Evolutionary conservation across 2,888 invertebrate species (phyloP).

Genomic region (Flexamia atlantica): DNA sequence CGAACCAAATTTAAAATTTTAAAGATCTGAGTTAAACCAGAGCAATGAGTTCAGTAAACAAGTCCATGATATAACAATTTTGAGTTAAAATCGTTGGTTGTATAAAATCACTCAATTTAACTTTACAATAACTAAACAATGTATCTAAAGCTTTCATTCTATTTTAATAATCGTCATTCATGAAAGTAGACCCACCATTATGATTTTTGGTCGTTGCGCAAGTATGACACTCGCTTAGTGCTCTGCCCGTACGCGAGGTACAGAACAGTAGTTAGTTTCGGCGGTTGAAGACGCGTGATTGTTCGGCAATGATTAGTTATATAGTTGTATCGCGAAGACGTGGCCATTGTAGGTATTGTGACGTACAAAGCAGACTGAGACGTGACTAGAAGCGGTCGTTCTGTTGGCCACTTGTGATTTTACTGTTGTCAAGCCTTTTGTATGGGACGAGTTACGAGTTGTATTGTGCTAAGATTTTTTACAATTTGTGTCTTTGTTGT

Average conservation of each 20-base stretch:
- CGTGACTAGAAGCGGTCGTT: neutral
- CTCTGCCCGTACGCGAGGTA: neutral
- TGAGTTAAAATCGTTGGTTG: too few relatives aligned
- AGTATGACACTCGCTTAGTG: neutral
- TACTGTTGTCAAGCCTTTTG: neutral
- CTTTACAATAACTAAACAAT: too few relatives aligned
- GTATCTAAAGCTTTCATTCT: too few relatives aligned
- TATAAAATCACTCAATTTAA: too few relatives aligned
- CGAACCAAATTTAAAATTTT: too few relatives aligned
- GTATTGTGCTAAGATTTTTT: too few relatives aligned
- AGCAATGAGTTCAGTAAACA: too few relatives aligned
- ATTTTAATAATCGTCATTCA: too few relatives aligned
- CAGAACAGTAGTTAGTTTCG: neutral
- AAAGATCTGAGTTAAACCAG: too few relatives aligned
- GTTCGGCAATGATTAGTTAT: slow-evolving; percentile 5
- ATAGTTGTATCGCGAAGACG: too few relatives aligned
- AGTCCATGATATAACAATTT: too few relatives aligned
- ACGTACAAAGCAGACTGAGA: neutral
- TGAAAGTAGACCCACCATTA: neutral
- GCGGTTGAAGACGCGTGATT: neutral
- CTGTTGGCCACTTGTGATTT: neutral
- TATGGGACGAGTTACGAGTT: neutral
- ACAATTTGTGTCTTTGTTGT: too few relatives aligned
- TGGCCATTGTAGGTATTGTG: neutral
- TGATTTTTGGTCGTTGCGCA: slow-evolving; percentile 11